Evolutionary conservation across 2,797 vertebrate species (phyloP), one percentile per base, ranked within the genome.

Genomic region (Micromesistius poutassou): DNA sequence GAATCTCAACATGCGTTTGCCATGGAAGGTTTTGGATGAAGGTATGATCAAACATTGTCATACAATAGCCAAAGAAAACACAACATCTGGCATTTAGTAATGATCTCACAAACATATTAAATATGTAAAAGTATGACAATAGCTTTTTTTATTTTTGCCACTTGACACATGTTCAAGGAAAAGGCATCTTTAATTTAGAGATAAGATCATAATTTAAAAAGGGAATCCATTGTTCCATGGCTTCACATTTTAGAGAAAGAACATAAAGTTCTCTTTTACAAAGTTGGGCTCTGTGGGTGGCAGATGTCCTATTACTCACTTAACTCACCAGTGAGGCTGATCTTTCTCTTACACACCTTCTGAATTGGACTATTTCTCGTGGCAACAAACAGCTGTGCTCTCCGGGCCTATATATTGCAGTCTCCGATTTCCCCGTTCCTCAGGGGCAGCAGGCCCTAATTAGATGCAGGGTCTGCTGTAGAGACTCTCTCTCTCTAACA

Each of bases 401-500:
- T 84, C 85, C 85, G 12, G 62, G 8, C 62, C 62, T 68, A 68
- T 28, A 68, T 68, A 68, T 68, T 28, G 62, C 80, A 80, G 87
- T 86, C 87, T 91, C 87, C 85, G 87, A 88, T 85, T 86, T 81
- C 81, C 71, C 79, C 72, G 81, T 82, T 90, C 89, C 87, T 88
- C 84, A 81, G 89, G 83, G 91, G 81, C 86, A 91, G 81, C 85
- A 85, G 85, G 87, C 89, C 84, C 93, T 93, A 91, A 94, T 94
- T 94, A 94, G 92, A 92, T 89, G 90, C 90, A 89, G 87, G 89
- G 86, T 84, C 91, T 89, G 90, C 85, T 86, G 89, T 87, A 91
- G 85, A 89, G 90, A 92, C 87, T 74, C 85, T 89, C 85, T 89
- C 85, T 89, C 88, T 87, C 84, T 93, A 92, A 93, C 90, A 91